Conservation (phyloP, 2,797 vertebrate genomes). For the Coranthus polyacanthus region DNA sequence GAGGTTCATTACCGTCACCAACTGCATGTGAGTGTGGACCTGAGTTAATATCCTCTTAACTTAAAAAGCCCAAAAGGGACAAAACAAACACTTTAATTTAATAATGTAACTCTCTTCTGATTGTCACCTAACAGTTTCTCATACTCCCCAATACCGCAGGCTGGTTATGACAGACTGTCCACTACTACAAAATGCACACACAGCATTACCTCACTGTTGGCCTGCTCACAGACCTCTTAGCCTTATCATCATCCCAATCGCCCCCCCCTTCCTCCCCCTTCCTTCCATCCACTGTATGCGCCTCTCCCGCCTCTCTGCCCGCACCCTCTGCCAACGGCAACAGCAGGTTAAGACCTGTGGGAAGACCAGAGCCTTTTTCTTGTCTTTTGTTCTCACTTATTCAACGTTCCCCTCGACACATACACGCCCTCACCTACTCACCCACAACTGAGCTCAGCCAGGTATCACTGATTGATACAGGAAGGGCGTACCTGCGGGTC, state of each 20-base stretch:
- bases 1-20: too few species aligned
- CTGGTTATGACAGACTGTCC: slow-evolving; percentile 38
- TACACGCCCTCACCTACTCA: slow-evolving; percentile 27
- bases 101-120: too few species aligned
- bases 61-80: too few species aligned
- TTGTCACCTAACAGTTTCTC: too few species aligned
- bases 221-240: slow-evolving; percentile 37
- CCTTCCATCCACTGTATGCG: slow-evolving; percentile 38
- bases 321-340: slow-evolving; percentile 21
- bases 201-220: slow-evolving; percentile 54
- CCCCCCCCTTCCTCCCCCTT: slow-evolving; percentile 33
- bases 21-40: too few species aligned
- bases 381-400: slow-evolving; percentile 26
- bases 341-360: slow-evolving; percentile 42
- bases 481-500: slow-evolving; percentile 49
- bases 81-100: too few species aligned
- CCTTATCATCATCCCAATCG: slow-evolving; percentile 46
- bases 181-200: slow-evolving; percentile 38
- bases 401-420: neutral
- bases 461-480: slow-evolving; percentile 53
- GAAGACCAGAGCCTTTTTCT: slow-evolving; percentile 38
- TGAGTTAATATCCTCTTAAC: too few species aligned
- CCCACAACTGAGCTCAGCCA: slow-evolving; percentile 20
- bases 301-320: slow-evolving; percentile 23
- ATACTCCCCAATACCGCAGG: neutral